Evolutionary conservation across 2,797 vertebrate genomes (phyloP).

Genomic region (Urophycis tenuis): DNA sequence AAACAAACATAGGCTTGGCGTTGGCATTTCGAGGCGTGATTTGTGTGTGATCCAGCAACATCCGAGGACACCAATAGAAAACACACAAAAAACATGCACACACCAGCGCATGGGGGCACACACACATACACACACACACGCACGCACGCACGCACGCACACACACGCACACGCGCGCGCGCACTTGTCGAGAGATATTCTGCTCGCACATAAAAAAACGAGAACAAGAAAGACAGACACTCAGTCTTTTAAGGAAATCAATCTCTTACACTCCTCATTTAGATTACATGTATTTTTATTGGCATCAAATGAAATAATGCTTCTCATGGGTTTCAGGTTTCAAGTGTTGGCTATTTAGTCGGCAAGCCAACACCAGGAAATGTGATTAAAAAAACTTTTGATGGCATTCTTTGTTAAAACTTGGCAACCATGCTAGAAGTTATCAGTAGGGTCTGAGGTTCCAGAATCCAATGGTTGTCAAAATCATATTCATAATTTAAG

Average conservation of each 20-base stretch:
- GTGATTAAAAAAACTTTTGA: no score
- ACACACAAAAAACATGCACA: conserved; percentile 3
- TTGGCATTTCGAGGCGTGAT: no score
- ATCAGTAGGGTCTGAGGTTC: no score
- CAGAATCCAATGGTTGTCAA: no score
- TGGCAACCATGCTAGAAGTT: no score
- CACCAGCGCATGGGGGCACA: not conserved
- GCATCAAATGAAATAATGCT: not conserved
- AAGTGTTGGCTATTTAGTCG: not conserved
- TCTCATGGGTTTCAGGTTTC: not conserved
- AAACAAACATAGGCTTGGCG: no score
- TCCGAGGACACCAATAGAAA: not conserved
- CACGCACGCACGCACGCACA: not conserved
- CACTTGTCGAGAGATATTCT: no score
- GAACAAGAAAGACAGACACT: no score
- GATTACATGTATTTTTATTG: not conserved
- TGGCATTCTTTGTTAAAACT: no score
- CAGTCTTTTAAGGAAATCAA: not conserved
- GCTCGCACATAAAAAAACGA: not conserved
- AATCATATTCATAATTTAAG: no score
- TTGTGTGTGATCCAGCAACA: not conserved
- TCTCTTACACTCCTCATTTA: not conserved
- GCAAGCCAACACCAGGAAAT: no score
- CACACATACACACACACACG: conserved; percentile 10
- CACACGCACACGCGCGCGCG: not conserved